Conservation (phyloP, 2,797 vertebrate genomes). For the Tokudaia muenninki region DNA sequence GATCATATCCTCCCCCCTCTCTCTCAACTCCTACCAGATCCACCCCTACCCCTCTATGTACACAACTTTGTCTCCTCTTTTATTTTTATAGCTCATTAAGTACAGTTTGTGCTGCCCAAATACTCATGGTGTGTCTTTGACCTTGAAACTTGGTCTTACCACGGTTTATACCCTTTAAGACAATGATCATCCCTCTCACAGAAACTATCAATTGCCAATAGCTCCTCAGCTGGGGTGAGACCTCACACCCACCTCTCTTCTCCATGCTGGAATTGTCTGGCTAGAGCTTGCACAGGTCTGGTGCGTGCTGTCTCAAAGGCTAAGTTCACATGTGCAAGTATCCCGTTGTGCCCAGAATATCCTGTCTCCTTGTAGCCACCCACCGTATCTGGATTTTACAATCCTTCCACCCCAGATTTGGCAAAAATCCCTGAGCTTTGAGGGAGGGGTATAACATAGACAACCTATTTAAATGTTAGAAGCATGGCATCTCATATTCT, state of each 20-base stretch:
- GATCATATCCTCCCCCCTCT: neutral
- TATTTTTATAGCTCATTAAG: neutral
- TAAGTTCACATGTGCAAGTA: neutral
- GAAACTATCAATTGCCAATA: neutral
- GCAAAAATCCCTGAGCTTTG: neutral
- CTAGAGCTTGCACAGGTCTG: neutral
- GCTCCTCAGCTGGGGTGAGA: neutral
- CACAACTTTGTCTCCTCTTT: neutral
- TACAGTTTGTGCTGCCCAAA: neutral
- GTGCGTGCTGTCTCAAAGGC: neutral
- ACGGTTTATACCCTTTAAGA: neutral
- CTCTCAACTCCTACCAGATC: neutral
- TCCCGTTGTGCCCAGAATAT: neutral
- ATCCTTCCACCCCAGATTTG: neutral
- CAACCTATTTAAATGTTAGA: neutral
- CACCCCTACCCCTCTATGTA: neutral
- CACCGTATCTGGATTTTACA: neutral
- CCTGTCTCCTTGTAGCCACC: neutral
- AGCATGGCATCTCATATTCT: neutral
- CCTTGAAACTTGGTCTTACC: neutral
- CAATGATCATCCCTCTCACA: neutral
- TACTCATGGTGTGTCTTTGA: no score
- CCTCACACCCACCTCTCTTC: neutral
- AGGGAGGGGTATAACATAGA: neutral
- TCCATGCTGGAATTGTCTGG: neutral